Percentiles rank a stretch among this genome's conserved stretches.
Conservation (phyloP, 2,113 vertebrate genomes). For the Parotia lawesii region DNA sequence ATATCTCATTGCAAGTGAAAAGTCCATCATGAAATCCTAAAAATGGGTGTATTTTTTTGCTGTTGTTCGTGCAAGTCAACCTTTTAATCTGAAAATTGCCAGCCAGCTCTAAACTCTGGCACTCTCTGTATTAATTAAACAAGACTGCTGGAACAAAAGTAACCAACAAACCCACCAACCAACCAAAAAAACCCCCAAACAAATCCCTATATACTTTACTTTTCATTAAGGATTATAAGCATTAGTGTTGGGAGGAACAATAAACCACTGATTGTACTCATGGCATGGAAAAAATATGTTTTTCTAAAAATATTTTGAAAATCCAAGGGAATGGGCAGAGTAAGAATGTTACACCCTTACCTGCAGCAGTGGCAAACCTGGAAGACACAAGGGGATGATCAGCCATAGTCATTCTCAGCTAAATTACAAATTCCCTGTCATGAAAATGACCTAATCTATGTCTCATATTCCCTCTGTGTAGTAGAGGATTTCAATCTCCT, state of each 20-base stretch:
- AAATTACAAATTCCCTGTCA: neutral
- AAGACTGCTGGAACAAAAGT: neutral
- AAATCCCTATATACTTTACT: neutral
- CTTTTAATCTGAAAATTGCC: neutral
- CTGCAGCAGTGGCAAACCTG: neutral
- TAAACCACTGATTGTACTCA: neutral
- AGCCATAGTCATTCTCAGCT: neutral
- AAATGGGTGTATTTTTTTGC: neutral
- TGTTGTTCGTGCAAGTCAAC: neutral
- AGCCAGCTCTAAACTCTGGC: neutral
- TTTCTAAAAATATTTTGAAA: neutral
- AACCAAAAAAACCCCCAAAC: rapidly evolving
- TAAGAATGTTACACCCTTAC: neutral
- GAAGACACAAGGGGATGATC: neutral
- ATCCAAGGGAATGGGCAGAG: neutral
- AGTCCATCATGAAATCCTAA: neutral
- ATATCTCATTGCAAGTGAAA: neutral
- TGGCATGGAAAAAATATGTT: neutral
- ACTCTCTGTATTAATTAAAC: neutral
- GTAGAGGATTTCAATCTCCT: neutral
- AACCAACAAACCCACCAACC: neutral
- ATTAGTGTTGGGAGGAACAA: neutral
- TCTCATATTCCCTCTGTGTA: neutral
- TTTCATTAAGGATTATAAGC: neutral
- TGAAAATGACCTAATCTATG: neutral